phyloP scores from a whole-genome alignment of 2,113 vertebrate genomes.

The Megaceryle maxima region DNA sequence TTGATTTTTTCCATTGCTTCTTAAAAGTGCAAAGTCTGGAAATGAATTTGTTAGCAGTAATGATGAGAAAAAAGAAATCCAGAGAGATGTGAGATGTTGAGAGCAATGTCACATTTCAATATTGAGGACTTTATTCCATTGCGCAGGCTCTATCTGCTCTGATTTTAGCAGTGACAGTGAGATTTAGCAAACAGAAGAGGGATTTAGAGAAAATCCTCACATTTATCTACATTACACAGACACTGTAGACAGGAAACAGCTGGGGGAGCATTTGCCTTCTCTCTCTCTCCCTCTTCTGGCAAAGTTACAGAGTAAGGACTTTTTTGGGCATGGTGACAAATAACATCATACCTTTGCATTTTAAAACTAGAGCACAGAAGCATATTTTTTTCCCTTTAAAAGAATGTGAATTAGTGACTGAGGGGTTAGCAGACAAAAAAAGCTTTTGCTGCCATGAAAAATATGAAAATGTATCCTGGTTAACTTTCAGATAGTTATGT shows the following conservation, averaged over 20 bases:
- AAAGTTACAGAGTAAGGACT: constrained; percentile 98
- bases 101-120: constrained; percentile 99
- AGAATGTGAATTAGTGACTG: constrained; percentile 79
- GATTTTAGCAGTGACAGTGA: constrained; percentile 96
- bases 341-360: constrained; percentile 96
- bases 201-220: constrained; percentile 99
- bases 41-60: constrained; percentile 98
- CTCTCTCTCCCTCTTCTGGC: constrained; percentile 93
- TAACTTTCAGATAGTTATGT: constrained; percentile 56
- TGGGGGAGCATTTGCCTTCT: constrained; percentile 97
- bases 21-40: constrained; percentile 92
- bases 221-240: constrained; percentile 99
- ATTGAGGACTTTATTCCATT: constrained; percentile 99
- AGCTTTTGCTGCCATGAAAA: constrained; percentile 60
- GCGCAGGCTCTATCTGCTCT: constrained; percentile 94
- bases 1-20: constrained; percentile 95
- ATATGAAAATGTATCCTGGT: constrained; percentile 50
- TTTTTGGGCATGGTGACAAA: constrained; percentile 98
- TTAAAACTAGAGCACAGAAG: constrained; percentile 84
- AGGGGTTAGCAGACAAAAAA: constrained; percentile 68
- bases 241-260: constrained; percentile 99
- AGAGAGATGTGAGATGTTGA: constrained; percentile 93
- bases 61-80: constrained; percentile 94
- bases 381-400: constrained; percentile 76
- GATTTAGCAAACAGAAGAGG: constrained; percentile 99